A percentile compares a stretch with the other conserved stretches of the same genome.
phyloP scores from a whole-genome alignment of 2,888 invertebrate genomes.

The Tromatobia lineatoria region DNA sequence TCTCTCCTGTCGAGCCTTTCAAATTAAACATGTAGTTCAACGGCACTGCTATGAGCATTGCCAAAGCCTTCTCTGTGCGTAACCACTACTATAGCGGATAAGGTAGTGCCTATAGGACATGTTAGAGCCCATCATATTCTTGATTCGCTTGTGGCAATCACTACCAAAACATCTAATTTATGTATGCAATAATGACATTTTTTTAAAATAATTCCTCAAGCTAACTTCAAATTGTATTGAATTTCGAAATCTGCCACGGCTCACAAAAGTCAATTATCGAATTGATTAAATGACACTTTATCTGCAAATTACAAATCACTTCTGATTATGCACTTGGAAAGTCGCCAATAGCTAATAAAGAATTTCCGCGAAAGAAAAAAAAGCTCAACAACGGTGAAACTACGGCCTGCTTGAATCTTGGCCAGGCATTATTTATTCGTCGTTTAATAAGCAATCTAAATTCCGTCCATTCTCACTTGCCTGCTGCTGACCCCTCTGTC shows the following conservation, averaged over 20 bases:
- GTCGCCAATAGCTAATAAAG: constrained; percentile 68
- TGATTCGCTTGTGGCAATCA: background rate
- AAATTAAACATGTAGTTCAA: constrained; percentile 81
- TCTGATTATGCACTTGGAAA: constrained; percentile 19
- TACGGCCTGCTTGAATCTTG: constrained; percentile 64
- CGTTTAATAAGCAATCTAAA: constrained; percentile 85
- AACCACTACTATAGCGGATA: constrained; percentile 13
- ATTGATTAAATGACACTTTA: constrained; percentile 21
- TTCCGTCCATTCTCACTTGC: constrained; percentile 81
- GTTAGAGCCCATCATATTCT: background rate
- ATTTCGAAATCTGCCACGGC: background rate
- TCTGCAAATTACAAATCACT: constrained; percentile 14
- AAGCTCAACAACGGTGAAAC: constrained; percentile 67
- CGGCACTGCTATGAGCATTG: constrained; percentile 52
- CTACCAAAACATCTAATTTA: background rate
- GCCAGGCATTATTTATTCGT: constrained; percentile 81
- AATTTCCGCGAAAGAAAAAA: constrained; percentile 66
- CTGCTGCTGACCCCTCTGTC: constrained; percentile 45
- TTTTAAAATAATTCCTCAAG: background rate
- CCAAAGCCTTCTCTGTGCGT: constrained; percentile 14
- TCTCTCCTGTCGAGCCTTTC: constrained; percentile 75
- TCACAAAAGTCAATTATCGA: background rate
- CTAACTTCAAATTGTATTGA: background rate
- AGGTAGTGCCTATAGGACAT: background rate
- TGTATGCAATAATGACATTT: background rate